Percentiles rank a stretch among this genome's conserved stretches.
Conservation (phyloP, 2,113 vertebrate species). For the Antechinus flavipes region DNA sequence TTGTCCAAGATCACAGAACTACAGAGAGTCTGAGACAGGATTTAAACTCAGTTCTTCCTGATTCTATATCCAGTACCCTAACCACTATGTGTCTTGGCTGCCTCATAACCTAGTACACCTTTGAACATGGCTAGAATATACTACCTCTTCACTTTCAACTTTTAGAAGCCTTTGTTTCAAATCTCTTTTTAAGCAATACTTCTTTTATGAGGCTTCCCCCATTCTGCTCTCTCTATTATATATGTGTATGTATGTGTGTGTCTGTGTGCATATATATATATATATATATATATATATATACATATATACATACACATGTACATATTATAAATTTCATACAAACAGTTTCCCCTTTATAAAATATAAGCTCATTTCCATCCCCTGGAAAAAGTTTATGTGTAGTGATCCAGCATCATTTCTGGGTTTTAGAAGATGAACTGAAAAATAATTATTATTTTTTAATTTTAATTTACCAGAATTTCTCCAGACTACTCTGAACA, state of each 20-base stretch:
- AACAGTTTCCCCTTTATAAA: background rate
- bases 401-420: background rate
- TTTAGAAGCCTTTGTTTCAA: background rate
- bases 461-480: background rate
- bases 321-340: background rate
- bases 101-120: background rate
- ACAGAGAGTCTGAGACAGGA: background rate
- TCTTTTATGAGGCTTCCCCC: background rate
- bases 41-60: background rate
- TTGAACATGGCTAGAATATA: background rate
- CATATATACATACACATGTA: background rate
- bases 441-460: background rate
- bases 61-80: background rate
- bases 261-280: accelerated
- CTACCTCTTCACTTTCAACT: background rate
- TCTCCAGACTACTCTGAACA: background rate
- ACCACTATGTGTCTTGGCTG: background rate
- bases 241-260: background rate
- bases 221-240: background rate
- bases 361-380: background rate
- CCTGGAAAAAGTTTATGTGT: background rate
- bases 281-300: no score
- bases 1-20: background rate
- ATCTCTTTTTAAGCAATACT: background rate
- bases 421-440: background rate